Evolutionary conservation across 2,113 vertebrate species (phyloP), one percentile per base, ranked within the genome.

Genomic region (Cephalopterus ornatus): DNA sequence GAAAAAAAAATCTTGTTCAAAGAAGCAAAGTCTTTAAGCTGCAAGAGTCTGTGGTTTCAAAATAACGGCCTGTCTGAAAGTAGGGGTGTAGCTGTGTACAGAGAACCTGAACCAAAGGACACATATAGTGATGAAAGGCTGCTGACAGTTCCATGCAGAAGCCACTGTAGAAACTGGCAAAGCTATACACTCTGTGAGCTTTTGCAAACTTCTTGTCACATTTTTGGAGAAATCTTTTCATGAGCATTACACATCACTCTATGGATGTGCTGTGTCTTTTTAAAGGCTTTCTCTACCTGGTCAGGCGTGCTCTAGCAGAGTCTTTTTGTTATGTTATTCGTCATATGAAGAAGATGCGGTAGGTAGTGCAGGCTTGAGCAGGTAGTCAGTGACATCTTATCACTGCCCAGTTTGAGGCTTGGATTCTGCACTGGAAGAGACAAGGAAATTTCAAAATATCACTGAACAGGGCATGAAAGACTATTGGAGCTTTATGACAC

Each of bases 321-420:
- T 14, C 6, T 86, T 55, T 71, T 73, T 16, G 5, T 78, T 42
- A 27, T 0, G 1, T 56, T 55, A 73, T 42, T 73, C 22, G 13
- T n/a, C 28, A 3, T 20, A 12, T 4, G 26, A 77, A 39, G 16
- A 76, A 30, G 0, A 8, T 0, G 5, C n/a, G 14, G 22, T 49
- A 61, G 56, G 24, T 32, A 63, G 56, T 6, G 12, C 46, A 65
- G 59, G 16, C 20, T 42, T 47, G 28, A 46, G 22, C 59, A 77
- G 42, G 49, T 56, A 46, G 33, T 39, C 56, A 49, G 28, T 28
- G 67, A 50, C n/a, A 32, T 42, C 30, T 71, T 53, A 37, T 16
- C 16, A 10, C 32, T 53, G 30, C 0, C 0, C 15, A 53, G 20
- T 63, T 52, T 71, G 41, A 55, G 47, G 37, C 39, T 71, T 63